Percentiles rank a stretch among this genome's conserved stretches.
phyloP scores from a whole-genome alignment of 2,797 vertebrate genomes.

The Micropoecilia bifurca region DNA sequence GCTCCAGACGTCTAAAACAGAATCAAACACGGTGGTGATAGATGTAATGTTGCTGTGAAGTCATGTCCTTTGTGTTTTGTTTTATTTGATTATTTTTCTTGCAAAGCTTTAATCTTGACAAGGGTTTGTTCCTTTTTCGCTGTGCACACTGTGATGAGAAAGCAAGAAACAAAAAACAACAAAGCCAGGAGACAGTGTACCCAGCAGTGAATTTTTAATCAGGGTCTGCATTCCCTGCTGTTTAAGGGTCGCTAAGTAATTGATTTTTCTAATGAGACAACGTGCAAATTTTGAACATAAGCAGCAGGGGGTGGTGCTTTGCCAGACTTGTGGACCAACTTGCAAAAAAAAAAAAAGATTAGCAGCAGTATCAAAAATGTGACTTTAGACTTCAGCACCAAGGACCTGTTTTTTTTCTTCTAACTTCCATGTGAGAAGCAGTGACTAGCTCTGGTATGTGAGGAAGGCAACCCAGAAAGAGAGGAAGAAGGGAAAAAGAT shows the following conservation, averaged over 20 bases:
- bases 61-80: constrained; percentile 7
- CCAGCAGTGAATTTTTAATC: constrained; percentile 63
- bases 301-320: constrained; percentile 79
- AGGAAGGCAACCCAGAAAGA: constrained; percentile 51
- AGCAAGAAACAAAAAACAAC: constrained; percentile 35
- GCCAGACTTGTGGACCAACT: constrained; percentile 59
- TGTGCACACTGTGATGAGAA: constrained; percentile 49
- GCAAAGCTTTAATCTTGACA: constrained; percentile 57
- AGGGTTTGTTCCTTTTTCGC: constrained; percentile 52
- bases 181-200: constrained; percentile 53
- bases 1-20: constrained; percentile 29
- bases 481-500: constrained; percentile 71
- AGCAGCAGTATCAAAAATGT: constrained; percentile 33
- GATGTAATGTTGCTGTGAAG: constrained; percentile 10
- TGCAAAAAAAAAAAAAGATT: constrained; percentile 34
- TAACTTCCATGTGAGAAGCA: constrained; percentile 50
- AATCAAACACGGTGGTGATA: constrained; percentile 31
- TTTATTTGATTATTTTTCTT: constrained; percentile 18
- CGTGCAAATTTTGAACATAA: constrained; percentile 52
- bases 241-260: constrained; percentile 76
- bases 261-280: constrained; percentile 80
- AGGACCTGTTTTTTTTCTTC: constrained; percentile 29
- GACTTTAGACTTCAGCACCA: constrained; percentile 24
- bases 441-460: constrained; percentile 66
- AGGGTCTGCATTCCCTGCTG: constrained; percentile 72